Evolutionary conservation across 2,113 vertebrate species (phyloP).

Genomic region (Cavia porcellus): DNA sequence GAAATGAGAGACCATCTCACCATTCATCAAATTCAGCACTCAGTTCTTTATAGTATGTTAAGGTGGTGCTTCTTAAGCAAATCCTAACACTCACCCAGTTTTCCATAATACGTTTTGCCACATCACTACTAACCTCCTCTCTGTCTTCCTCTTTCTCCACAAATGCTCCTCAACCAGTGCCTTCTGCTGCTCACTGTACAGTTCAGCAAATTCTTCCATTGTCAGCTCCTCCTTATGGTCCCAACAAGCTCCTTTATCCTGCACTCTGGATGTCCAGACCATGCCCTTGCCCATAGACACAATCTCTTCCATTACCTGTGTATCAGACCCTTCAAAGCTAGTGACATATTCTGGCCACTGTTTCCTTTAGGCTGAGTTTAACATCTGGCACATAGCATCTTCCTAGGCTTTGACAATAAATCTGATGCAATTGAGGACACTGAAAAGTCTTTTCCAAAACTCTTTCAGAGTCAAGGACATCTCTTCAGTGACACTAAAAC

Average conservation of each 20-base stretch:
- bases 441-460: not conserved
- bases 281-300: not conserved
- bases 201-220: not conserved
- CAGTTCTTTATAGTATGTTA: not conserved
- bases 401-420: not conserved
- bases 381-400: not conserved
- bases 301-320: not conserved
- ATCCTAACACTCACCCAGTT: not conserved
- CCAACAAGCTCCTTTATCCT: not conserved
- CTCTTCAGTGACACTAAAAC: not conserved
- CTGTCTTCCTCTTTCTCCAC: not conserved
- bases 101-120: not conserved
- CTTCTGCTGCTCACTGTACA: not conserved
- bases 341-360: not conserved
- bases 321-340: not conserved
- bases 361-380: not conserved
- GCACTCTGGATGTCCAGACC: not conserved
- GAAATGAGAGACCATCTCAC: not conserved
- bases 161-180: not conserved
- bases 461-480: not conserved
- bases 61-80: not conserved
- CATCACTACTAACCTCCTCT: not conserved
- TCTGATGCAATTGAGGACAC: not conserved
- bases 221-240: not conserved
- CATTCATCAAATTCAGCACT: not conserved